Conservation (phyloP, 2,113 vertebrate genomes). For the Pollachius pollachius region DNA sequence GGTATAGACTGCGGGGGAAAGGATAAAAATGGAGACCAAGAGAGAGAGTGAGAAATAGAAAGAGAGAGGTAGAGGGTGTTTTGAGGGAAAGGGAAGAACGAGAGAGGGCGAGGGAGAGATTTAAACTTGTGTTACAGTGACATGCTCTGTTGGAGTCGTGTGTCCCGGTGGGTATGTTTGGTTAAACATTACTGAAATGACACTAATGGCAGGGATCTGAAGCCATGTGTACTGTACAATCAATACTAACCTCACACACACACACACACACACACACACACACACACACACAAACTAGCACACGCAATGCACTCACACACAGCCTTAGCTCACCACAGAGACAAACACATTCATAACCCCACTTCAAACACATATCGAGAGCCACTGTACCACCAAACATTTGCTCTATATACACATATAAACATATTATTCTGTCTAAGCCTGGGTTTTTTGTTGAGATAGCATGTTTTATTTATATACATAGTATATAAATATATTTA, state of each 20-base stretch:
- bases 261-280: constrained; percentile 22
- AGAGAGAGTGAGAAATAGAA: not conserved
- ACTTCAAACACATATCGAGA: not conserved
- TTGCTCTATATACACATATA: not conserved
- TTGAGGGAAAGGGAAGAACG: constrained; percentile 27
- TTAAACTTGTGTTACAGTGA: constrained; percentile 11
- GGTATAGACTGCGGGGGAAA: not conserved
- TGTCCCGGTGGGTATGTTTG: constrained; percentile 50
- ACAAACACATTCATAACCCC: not conserved
- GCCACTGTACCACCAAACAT: no score
- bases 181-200: constrained; percentile 62
- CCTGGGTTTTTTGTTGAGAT: no score
- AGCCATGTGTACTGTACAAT: constrained; percentile 44
- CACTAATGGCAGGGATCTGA: constrained; percentile 45
- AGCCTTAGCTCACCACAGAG: constrained; percentile 7
- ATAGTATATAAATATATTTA: no score
- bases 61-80: constrained; percentile 26
- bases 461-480: no score
- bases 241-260: constrained; percentile 33
- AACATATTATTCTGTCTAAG: not conserved
- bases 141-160: constrained; percentile 44
- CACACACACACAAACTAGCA: constrained; percentile 38
- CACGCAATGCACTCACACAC: constrained; percentile 43
- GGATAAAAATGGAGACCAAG: constrained; percentile 3
- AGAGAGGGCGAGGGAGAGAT: constrained; percentile 4